Conservation (phyloP, 2,113 vertebrate genomes). For the Eubucco bourcierii region DNA sequence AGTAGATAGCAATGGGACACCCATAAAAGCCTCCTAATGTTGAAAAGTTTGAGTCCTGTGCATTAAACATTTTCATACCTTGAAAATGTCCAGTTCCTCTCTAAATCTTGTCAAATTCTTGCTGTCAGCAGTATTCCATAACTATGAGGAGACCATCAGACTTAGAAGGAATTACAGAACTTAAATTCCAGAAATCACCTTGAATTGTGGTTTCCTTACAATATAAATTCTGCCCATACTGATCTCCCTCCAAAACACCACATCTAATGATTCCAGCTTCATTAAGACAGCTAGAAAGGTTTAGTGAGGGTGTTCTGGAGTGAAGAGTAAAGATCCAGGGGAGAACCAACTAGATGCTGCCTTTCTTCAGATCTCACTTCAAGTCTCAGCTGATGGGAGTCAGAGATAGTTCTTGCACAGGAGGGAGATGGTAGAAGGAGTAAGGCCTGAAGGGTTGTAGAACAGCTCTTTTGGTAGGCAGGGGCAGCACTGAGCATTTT, state of each 20-base stretch:
- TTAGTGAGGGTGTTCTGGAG: neutral
- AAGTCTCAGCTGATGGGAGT: neutral
- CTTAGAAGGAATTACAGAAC: neutral
- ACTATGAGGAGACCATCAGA: neutral
- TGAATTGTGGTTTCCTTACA: neutral
- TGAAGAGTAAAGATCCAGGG: neutral
- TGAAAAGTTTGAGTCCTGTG: neutral
- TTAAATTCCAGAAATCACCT: neutral
- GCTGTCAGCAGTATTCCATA: neutral
- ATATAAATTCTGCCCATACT: neutral
- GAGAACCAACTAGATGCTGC: neutral
- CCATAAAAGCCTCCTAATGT: neutral
- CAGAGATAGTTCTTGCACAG: neutral
- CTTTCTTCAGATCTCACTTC: neutral
- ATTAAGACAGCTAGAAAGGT: neutral
- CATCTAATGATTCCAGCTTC: neutral
- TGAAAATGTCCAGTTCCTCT: neutral
- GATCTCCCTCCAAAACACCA: neutral
- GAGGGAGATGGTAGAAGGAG: neutral
- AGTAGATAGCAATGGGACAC: neutral
- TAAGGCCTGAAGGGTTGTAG: neutral
- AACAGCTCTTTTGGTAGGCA: no score
- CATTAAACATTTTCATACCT: neutral
- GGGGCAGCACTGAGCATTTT: no score
- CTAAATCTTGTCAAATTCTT: neutral